Conservation (phyloP, 1,140 invertebrate genomes). For the Akabosia matsudoensis region DNA sequence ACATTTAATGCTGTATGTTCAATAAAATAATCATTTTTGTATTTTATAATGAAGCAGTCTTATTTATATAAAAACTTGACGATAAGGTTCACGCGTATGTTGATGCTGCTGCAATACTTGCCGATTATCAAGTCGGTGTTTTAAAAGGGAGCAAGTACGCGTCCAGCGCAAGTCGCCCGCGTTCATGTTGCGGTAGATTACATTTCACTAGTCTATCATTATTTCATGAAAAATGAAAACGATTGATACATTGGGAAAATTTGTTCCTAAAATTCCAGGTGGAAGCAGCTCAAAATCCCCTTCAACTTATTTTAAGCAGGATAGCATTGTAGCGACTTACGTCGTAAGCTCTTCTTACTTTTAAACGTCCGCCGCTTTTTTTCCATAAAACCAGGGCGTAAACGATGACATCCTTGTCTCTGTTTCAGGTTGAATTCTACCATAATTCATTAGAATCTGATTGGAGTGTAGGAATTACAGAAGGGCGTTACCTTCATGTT, state of each 20-base stretch:
- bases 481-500: not conserved
- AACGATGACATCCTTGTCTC: too few species aligned
- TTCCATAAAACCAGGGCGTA: too few species aligned
- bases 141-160: too few species aligned
- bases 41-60: too few species aligned
- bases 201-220: too few species aligned
- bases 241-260: too few species aligned
- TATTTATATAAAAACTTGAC: not conserved
- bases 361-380: too few species aligned
- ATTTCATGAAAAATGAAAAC: too few species aligned
- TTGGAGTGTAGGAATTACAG: not conserved
- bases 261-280: too few species aligned
- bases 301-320: not conserved
- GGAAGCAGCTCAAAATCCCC: not conserved
- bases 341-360: not conserved
- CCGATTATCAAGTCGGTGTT: not conserved
- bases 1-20: not conserved
- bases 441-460: not conserved
- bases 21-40: not conserved
- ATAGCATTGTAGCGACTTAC: constrained; percentile 7
- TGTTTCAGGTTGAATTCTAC: not conserved
- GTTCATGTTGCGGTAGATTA: too few species aligned
- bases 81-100: not conserved
- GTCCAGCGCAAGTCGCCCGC: too few species aligned
- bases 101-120: not conserved